Conservation (phyloP, 2,797 vertebrate genomes). For the Melanotaenia nigrans region DNA sequence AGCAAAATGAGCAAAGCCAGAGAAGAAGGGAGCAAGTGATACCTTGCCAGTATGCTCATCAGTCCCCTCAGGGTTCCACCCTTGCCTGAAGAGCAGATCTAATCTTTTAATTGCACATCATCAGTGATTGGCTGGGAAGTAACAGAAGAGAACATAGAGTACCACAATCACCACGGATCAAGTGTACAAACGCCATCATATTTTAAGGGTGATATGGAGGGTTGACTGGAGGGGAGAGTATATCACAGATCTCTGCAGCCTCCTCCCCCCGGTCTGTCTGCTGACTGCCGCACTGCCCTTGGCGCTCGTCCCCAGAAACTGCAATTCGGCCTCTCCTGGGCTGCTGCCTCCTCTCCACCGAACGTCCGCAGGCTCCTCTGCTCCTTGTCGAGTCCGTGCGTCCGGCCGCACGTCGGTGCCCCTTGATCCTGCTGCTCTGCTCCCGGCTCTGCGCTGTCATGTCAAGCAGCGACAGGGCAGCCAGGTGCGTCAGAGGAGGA, state of each 20-base stretch:
- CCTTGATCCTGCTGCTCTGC: conserved; percentile 80
- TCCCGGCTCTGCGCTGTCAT: conserved; percentile 83
- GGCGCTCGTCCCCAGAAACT: conserved; percentile 84
- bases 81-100: conserved; percentile 73
- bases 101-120: conserved; percentile 70
- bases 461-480: conserved; percentile 83
- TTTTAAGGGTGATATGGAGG: conserved; percentile 55
- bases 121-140: conserved; percentile 49
- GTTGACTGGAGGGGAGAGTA: conserved; percentile 68
- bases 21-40: conserved; percentile 74
- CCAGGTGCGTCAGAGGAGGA: conserved; percentile 80
- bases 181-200: conserved; percentile 52
- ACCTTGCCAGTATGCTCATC: conserved; percentile 82
- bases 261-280: conserved; percentile 80
- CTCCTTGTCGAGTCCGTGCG: conserved; percentile 76
- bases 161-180: conserved; percentile 64
- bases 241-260: conserved; percentile 78
- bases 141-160: conserved; percentile 23
- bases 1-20: conserved; percentile 82
- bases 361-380: conserved; percentile 64
- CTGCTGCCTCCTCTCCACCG: conserved; percentile 71
- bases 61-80: conserved; percentile 77
- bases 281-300: conserved; percentile 86
- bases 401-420: conserved; percentile 83
- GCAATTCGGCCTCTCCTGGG: conserved; percentile 79